Evolutionary conservation across 2,888 invertebrate genomes (phyloP), one percentile per base, ranked within the genome.

Genomic region (Pheosia gnoma): DNA sequence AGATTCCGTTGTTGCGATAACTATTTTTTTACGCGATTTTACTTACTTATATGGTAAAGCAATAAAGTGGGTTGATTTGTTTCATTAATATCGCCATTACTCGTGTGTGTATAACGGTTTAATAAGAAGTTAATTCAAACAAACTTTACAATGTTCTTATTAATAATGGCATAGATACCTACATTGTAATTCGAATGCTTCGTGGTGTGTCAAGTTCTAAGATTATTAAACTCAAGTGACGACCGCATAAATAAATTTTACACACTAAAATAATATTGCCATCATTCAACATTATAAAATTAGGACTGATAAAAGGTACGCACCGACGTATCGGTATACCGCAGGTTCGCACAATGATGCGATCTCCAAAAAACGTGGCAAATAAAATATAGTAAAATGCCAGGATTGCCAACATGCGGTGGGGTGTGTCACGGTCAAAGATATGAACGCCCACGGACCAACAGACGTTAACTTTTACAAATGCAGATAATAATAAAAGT

Each of bases 1-100:
- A 67, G 63, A 64, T 72, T 67, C 71, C 65, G 25, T 37, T 54
- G 57, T 62, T 58, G 62, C 25, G 38, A 9, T 36, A 52, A 52
- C 36, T 36, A 8, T 36, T 52, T 52, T 52, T n/a, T 0, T 52
- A 25, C 9, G 13, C 52, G 36, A 36, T 52, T n/a, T 51, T n/a
- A 51, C 25, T n/a, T 52, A 52, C 25, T n/a, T 52, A 52, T 36
- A 36, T 9, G 36, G 36, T 9, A 3, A 25, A 36, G 36, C 52
- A 36, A 52, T 52, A 52, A 36, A 52, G 13, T 36, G 52, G 36
- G 9, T 8, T 36, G 52, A 52, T 52, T 51, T 51, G 5, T 13
- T 51, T 51, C 13, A 8, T 7, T 51, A 25, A 51, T 4, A 8
- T 47, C 47, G 47, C 47, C 10, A 47, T 47, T 51, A 13, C 51